phyloP scores from a whole-genome alignment of 37 sponge, comb jelly and placozoan species.

The Tethya wilhelma region DNA sequence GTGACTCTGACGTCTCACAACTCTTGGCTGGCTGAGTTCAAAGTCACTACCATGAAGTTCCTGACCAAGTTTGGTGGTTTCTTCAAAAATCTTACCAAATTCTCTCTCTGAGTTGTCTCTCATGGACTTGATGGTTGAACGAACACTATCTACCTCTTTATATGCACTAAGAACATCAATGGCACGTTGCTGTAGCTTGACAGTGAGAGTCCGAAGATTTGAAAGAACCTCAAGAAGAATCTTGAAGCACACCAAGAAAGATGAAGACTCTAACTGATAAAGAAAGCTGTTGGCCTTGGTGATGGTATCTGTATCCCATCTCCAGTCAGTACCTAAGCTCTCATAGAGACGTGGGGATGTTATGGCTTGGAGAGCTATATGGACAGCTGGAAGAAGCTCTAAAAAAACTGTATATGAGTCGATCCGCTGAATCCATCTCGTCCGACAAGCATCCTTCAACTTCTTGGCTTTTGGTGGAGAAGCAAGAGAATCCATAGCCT shows the following conservation, averaged over 20 bases:
- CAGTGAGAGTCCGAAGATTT: conserved; percentile 35
- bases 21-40: conserved; percentile 48
- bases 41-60: conserved; percentile 12
- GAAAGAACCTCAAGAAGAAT: conserved; percentile 47
- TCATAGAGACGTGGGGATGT: neutral
- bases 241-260: conserved; percentile 57
- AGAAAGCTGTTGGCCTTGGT: conserved; percentile 62
- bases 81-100: conserved; percentile 29
- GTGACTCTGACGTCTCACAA: conserved; percentile 15
- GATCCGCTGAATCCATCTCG: conserved; percentile 60
- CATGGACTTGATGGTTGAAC: conserved; percentile 17
- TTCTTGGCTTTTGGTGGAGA: conserved; percentile 19
- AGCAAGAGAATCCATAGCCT: conserved; percentile 19
- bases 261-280: conserved; percentile 54
- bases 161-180: conserved; percentile 37
- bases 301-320: conserved; percentile 66
- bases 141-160: conserved; percentile 33
- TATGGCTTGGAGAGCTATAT: conserved; percentile 40
- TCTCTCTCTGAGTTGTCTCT: conserved; percentile 22
- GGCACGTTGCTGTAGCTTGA: conserved; percentile 55
- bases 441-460: too few relatives aligned
- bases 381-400: conserved; percentile 46
- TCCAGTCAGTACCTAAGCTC: conserved; percentile 55
- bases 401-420: conserved; percentile 60
- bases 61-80: conserved; percentile 11